phyloP scores from a whole-genome alignment of 2,113 vertebrate genomes.

The Equus quagga region DNA sequence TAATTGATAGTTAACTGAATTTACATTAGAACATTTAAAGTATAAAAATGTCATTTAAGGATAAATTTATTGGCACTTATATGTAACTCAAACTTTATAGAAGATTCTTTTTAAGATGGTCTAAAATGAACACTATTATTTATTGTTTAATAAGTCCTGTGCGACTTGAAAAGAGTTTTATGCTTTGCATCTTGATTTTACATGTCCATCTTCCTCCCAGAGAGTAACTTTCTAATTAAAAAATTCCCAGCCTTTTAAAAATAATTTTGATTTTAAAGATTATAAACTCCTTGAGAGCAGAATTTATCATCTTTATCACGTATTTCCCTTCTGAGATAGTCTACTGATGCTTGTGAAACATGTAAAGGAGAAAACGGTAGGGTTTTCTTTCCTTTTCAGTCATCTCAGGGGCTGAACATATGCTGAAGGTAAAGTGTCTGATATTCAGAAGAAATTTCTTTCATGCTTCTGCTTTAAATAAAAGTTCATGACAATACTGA shows the following conservation, averaged over 20 bases:
- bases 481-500: not conserved
- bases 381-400: not conserved
- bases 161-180: not conserved
- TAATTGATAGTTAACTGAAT: slow-evolving; percentile 82
- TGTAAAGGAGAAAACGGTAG: not conserved
- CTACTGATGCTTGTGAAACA: not conserved
- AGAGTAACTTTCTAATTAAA: not conserved
- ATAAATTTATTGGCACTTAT: slow-evolving; percentile 73
- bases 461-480: slow-evolving; percentile 6
- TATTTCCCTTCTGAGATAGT: not conserved
- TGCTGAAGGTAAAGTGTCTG: not conserved
- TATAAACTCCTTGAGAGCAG: slow-evolving; percentile 5
- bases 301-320: slow-evolving; percentile 8
- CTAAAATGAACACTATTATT: not conserved
- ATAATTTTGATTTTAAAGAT: slow-evolving; percentile 37
- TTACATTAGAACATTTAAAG: slow-evolving; percentile 78
- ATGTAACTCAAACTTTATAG: slow-evolving; percentile 53
- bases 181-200: slow-evolving; percentile 9
- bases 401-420: not conserved
- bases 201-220: not conserved
- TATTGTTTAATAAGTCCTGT: not conserved
- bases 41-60: slow-evolving; percentile 76
- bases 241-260: not conserved
- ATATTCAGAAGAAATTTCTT: slow-evolving; percentile 38
- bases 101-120: slow-evolving; percentile 50